These are phyloP conservation scores for Chloroceryle inda DNA, from an alignment of 2,797 vertebrate species.

Conservation along the genomic window DNA sequence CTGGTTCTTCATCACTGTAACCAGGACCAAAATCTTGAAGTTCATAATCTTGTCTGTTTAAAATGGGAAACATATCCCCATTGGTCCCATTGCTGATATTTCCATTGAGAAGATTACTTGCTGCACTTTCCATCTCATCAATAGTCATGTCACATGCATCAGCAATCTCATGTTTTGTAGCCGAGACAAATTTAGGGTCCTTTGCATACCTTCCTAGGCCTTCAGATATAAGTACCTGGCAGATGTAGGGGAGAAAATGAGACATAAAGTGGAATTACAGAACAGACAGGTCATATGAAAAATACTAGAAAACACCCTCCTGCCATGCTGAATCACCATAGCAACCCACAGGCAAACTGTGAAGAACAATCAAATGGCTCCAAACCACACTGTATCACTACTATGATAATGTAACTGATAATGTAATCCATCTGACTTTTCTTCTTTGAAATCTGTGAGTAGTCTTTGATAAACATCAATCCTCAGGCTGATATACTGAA, in stretches of 20 bases:
- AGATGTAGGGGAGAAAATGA: not conserved
- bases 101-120: constrained; percentile 94
- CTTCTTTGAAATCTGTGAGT: not conserved
- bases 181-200: constrained; percentile 98
- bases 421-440: not conserved
- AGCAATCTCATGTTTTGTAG: constrained; percentile 96
- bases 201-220: constrained; percentile 95
- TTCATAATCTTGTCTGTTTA: constrained; percentile 89
- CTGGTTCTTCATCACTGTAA: constrained; percentile 96
- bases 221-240: constrained; percentile 97
- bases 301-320: not conserved
- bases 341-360: not conserved
- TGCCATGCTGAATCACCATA: not conserved
- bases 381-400: not conserved
- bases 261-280: not conserved
- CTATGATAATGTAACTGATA: not conserved
- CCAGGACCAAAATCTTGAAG: constrained; percentile 92
- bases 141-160: constrained; percentile 99
- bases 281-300: not conserved
- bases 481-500: not conserved
- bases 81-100: constrained; percentile 85
- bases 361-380: not conserved
- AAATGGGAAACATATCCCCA: constrained; percentile 88
- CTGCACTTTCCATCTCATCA: constrained; percentile 99
- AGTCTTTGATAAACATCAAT: not conserved